Evolutionary conservation across 1,140 invertebrate species (phyloP), one percentile per base, ranked within the genome.

Genomic region (Ceratitis capitata): DNA sequence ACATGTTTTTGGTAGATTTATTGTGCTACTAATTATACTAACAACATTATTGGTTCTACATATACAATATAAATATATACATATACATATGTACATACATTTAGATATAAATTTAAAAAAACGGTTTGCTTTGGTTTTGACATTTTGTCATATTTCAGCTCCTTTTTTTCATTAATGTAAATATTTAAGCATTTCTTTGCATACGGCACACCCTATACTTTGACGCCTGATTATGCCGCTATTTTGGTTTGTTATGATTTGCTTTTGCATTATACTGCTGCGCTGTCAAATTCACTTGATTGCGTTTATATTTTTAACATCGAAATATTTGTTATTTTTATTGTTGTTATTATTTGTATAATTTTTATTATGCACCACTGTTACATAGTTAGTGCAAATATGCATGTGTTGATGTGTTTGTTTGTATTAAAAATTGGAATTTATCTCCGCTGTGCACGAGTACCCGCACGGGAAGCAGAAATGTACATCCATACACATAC

Each of bases 281-380:
- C n/a, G n/a, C 39, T 45, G 69, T 78, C 35, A 45, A 35, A 78
- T 39, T 78, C 69, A 78, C 69, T 39, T 78, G 69, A 45, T 78
- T 47, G 19, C n/a, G n/a, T n/a, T 78, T 78, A 7, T 39, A 39
- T 78, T 78, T 78, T 45, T 78, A n/a, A n/a, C 45, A 19, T 5
- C 39, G 16, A 35, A 14, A 19, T 19, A 45, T 23, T 35, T 23
- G n/a, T n/a, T n/a, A n/a, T n/a, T n/a, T n/a, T n/a, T n/a, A n/a
- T n/a, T n/a, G 19, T 45, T 26, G 35, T 78, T 23, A 2, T 19
- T 78, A n/a, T 78, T 45, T 47, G 39, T 39, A 16, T 42, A 45
- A 47, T 45, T 45, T 47, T 69, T 39, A 16, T 42, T 78, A 47
- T 45, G 7, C 9, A 26, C 39, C 14, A 64, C 58, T 16, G 14